phyloP scores from a whole-genome alignment of 1,140 invertebrate species.

The Zophobas morio region DNA sequence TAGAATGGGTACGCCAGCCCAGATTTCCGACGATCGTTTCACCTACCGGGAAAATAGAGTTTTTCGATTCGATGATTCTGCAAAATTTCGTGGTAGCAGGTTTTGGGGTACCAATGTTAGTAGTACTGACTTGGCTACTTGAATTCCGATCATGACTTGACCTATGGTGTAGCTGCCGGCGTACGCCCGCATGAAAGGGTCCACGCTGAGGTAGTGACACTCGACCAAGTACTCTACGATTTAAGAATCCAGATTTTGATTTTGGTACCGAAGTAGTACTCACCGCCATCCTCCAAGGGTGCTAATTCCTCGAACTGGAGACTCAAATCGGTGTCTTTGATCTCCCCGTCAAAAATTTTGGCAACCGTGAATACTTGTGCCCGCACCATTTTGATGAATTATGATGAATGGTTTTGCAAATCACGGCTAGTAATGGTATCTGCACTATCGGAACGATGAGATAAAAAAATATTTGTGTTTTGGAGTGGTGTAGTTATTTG shows the following conservation, averaged over 20 bases:
- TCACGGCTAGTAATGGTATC: no score
- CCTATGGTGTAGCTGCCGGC: slow-evolving; percentile 69
- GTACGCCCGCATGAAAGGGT: slow-evolving; percentile 78
- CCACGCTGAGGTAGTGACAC: slow-evolving; percentile 77
- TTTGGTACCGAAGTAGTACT: slow-evolving; percentile 69
- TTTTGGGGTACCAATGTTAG: not conserved
- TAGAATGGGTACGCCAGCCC: no score
- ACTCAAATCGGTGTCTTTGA: slow-evolving; percentile 75
- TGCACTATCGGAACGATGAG: no score
- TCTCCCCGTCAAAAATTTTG: slow-evolving; percentile 75
- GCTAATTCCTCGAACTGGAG: slow-evolving; percentile 76
- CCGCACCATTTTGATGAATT: slow-evolving; percentile 65
- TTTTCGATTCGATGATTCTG: no score
- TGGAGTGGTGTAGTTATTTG: not conserved
- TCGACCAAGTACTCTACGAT: slow-evolving; percentile 74
- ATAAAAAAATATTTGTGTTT: not conserved
- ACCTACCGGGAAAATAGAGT: no score
- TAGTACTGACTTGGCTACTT: slow-evolving; percentile 72
- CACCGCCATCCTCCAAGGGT: slow-evolving; percentile 75
- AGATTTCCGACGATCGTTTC: no score
- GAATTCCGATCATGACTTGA: slow-evolving; percentile 74
- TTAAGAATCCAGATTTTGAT: slow-evolving; percentile 65
- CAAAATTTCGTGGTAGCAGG: no score
- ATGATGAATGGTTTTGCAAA: not conserved
- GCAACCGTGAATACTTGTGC: slow-evolving; percentile 74